A percentile compares a stretch with the other conserved stretches of the same genome.
phyloP scores from a whole-genome alignment of 2,888 invertebrate species.

The Caenorhabditis panamensis region DNA sequence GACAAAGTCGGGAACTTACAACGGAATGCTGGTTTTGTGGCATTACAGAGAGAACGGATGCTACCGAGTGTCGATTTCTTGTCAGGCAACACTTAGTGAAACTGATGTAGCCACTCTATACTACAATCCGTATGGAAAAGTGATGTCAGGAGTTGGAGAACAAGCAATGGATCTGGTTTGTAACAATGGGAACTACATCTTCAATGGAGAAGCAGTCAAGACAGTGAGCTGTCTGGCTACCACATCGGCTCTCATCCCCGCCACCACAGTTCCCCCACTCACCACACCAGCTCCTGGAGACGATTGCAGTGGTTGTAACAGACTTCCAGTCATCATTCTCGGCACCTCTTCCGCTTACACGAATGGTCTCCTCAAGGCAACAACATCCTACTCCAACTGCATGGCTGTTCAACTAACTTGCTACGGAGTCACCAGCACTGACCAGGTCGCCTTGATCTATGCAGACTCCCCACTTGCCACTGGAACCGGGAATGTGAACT shows the following conservation, averaged over 20 bases:
- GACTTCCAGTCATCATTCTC: conserved; percentile 43
- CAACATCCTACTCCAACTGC: conserved; percentile 34
- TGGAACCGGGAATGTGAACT: background rate
- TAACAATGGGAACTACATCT: conserved; percentile 46
- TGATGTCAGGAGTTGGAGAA: conserved; percentile 39
- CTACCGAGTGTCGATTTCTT: conserved; percentile 49
- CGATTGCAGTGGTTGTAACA: conserved; percentile 44
- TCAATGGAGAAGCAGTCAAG: conserved; percentile 19
- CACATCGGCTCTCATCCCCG: conserved; percentile 23
- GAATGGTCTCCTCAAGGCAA: conserved; percentile 53
- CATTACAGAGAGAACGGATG: conserved; percentile 55
- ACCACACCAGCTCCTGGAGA: conserved; percentile 45
- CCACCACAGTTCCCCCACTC: conserved; percentile 33
- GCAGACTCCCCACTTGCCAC: conserved; percentile 26
- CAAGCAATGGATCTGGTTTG: conserved; percentile 47
- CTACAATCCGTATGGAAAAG: conserved; percentile 35
- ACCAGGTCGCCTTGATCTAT: conserved; percentile 44
- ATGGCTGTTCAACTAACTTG: conserved; percentile 52
- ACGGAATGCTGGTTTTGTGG: conserved; percentile 55
- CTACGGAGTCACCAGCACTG: conserved; percentile 34
- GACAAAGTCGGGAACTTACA: conserved; percentile 30
- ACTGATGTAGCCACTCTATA: conserved; percentile 38
- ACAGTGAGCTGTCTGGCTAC: conserved; percentile 52
- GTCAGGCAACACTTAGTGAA: conserved; percentile 50
- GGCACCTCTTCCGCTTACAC: conserved; percentile 35